phyloP scores from a whole-genome alignment of 2,113 vertebrate genomes.

The Numida meleagris region DNA sequence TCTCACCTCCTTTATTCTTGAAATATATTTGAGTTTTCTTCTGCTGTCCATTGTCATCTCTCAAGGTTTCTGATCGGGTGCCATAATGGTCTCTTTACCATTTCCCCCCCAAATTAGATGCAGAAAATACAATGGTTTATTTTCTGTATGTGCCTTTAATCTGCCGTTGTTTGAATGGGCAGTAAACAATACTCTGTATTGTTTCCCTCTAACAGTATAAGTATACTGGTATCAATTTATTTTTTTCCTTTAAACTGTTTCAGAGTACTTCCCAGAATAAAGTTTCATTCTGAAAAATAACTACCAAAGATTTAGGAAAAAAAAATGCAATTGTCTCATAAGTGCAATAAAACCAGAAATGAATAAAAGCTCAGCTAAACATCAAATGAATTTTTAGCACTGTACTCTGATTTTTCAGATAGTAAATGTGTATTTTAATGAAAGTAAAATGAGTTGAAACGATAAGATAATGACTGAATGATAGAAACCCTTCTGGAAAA shows the following conservation, averaged over 20 bases:
- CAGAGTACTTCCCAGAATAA: not conserved
- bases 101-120: not conserved
- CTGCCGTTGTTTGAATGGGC: not conserved
- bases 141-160: not conserved
- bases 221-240: not conserved
- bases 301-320: not conserved
- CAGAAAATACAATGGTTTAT: not conserved
- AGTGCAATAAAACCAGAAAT: not conserved
- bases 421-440: not conserved
- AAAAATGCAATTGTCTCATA: not conserved
- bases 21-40: not conserved
- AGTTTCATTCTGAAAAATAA: not conserved
- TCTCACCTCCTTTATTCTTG: not conserved
- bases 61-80: not conserved
- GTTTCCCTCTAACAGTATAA: fast-evolving
- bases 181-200: not conserved
- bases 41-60: not conserved
- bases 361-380: not conserved
- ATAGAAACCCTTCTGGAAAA: not conserved
- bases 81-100: not conserved
- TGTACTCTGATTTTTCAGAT: not conserved
- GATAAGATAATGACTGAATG: not conserved
- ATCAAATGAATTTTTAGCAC: not conserved
- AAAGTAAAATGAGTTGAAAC: not conserved
- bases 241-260: not conserved